A percentile compares a stretch with the other conserved stretches of the same genome.
Conservation (phyloP, 2,113 vertebrate species). For the Acanthochromis polyacanthus region DNA sequence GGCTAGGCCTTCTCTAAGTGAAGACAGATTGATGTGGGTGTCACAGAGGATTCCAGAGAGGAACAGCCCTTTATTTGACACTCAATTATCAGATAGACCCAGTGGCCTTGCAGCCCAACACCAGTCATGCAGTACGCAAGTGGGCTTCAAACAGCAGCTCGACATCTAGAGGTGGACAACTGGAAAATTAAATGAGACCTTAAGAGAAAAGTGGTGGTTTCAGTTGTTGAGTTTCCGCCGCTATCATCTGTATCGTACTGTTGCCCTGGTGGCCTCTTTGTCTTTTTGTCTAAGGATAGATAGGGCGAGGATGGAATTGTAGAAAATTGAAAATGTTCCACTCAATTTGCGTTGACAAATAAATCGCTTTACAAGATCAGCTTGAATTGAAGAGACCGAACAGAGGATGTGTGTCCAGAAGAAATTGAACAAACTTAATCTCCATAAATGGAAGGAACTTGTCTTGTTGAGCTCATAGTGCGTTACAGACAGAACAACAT, state of each 20-base stretch:
- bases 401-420: background rate
- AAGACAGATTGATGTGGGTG: constrained; percentile 77
- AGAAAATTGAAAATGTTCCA: background rate
- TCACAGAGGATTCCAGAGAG: constrained; percentile 75
- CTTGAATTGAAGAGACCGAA: background rate
- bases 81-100: constrained; percentile 86
- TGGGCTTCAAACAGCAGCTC: constrained; percentile 49
- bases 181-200: constrained; percentile 37
- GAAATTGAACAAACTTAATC: background rate
- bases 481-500: background rate
- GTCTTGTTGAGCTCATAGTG: background rate
- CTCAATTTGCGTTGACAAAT: background rate
- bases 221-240: constrained; percentile 19
- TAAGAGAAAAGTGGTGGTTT: constrained; percentile 47
- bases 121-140: constrained; percentile 46
- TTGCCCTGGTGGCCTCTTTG: background rate
- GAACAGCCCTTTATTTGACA: constrained; percentile 79
- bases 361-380: background rate
- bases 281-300: background rate
- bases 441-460: background rate
- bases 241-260: background rate
- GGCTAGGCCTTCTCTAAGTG: constrained; percentile 71
- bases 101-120: constrained; percentile 70
- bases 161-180: constrained; percentile 40
- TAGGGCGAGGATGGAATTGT: background rate